These are phyloP conservation scores for Polypterus bichir DNA, from an alignment of 2,113 vertebrate species.

Conservation along the genomic window DNA sequence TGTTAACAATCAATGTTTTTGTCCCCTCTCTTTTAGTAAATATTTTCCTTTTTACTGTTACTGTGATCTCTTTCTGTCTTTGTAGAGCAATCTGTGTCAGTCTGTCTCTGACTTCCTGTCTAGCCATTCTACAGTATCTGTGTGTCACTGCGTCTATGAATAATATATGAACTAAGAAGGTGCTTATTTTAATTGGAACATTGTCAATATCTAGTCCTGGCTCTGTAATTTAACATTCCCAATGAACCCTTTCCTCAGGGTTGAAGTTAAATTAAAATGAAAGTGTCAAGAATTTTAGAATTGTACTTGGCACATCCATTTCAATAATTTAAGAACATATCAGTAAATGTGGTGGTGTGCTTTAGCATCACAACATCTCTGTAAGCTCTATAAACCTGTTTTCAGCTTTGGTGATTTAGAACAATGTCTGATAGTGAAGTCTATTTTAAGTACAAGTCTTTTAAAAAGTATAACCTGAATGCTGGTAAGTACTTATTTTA, in stretches of 20 bases:
- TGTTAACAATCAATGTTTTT: too few species aligned
- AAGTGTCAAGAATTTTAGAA: too few species aligned
- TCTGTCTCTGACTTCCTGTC: conserved; percentile 5
- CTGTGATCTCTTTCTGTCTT: background rate
- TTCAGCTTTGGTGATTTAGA: too few species aligned
- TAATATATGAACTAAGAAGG: background rate
- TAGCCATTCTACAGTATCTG: conserved; percentile 1
- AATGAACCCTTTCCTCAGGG: background rate
- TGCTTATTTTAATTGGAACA: conserved; percentile 5
- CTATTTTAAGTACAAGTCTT: too few species aligned
- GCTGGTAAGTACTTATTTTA: too few species aligned
- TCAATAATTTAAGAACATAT: too few species aligned
- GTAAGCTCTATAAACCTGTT: too few species aligned
- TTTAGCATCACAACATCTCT: too few species aligned
- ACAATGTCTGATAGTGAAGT: too few species aligned
- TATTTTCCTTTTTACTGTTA: background rate
- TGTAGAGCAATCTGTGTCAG: background rate
- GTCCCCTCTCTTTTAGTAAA: background rate
- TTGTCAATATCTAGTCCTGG: conserved; percentile 4
- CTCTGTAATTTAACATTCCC: background rate
- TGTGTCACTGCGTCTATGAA: conserved; percentile 1
- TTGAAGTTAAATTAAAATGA: too few species aligned
- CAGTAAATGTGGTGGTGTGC: background rate
- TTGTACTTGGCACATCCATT: too few species aligned
- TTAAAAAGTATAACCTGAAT: too few species aligned